A percentile compares a stretch with the other conserved stretches of the same genome.
phyloP scores from a whole-genome alignment of 2,888 invertebrate genomes.

The Gastrophysa polygoni region DNA sequence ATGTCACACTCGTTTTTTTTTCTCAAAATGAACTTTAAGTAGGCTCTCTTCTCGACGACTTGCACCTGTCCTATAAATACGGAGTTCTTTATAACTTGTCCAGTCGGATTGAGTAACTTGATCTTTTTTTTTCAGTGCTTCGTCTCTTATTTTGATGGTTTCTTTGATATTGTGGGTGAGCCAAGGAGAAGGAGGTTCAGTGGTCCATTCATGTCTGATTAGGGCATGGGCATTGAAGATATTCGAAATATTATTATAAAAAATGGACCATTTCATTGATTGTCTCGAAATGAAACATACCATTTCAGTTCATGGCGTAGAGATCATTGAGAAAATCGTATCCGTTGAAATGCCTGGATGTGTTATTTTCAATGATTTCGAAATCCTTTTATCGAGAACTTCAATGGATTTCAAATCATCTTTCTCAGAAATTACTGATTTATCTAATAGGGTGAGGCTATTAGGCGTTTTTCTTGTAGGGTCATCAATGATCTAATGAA shows the following conservation, averaged over 20 bases:
- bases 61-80: not conserved
- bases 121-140: not conserved
- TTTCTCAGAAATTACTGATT: not conserved
- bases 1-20: not conserved
- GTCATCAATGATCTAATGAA: not conserved
- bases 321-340: not conserved
- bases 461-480: slow-evolving; percentile 3
- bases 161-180: not conserved
- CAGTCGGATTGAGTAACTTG: not conserved
- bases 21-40: not conserved
- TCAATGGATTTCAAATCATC: not conserved
- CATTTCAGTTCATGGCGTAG: not conserved
- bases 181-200: not conserved
- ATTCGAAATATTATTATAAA: not conserved
- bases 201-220: not conserved
- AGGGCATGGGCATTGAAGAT: not conserved
- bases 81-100: not conserved
- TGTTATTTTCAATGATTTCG: not conserved
- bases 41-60: not conserved
- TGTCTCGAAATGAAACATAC: not conserved
- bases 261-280: not conserved
- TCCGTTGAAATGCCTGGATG: not conserved
- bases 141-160: not conserved
- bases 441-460: not conserved
- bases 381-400: not conserved